phyloP scores from a whole-genome alignment of 2,113 vertebrate genomes.

The Aegithalos caudatus region DNA sequence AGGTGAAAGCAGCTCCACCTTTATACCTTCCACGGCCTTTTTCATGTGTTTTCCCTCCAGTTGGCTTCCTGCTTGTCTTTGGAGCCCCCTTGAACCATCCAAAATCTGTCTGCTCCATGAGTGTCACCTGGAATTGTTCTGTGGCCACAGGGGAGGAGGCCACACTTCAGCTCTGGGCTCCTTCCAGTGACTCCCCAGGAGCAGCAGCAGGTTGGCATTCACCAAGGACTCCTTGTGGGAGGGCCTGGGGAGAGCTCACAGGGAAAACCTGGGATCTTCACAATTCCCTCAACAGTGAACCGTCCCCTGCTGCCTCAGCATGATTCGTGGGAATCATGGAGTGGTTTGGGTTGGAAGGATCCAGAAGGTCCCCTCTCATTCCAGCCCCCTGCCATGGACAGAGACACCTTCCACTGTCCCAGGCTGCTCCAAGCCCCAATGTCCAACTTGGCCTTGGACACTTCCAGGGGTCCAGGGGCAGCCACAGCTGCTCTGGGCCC shows the following conservation, averaged over 20 bases:
- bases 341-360: background rate
- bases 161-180: accelerated
- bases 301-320: accelerated
- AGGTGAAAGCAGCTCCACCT: background rate
- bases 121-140: background rate
- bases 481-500: background rate
- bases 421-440: background rate
- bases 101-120: background rate
- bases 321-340: background rate
- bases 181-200: background rate
- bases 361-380: accelerated
- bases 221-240: accelerated
- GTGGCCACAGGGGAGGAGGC: background rate
- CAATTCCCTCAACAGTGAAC: accelerated
- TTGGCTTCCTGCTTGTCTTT: background rate
- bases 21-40: background rate
- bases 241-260: background rate
- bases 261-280: background rate
- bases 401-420: background rate
- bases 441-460: background rate
- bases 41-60: background rate
- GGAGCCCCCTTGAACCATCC: background rate
- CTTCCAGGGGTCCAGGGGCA: background rate
- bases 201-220: background rate
- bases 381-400: background rate